Conservation (phyloP, 2,888 invertebrate species). For the Parelbella ahira region DNA sequence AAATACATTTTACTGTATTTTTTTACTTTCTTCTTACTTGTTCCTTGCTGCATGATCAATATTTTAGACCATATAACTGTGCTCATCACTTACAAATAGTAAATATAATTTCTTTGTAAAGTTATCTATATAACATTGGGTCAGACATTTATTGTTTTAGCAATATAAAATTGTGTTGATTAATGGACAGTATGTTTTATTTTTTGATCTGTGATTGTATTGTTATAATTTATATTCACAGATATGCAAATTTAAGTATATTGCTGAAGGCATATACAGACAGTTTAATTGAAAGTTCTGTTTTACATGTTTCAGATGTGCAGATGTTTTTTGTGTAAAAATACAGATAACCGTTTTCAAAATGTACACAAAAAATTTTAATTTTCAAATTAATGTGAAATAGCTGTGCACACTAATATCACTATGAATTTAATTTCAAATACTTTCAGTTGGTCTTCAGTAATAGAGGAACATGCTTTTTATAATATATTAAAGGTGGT, state of each 20-base stretch:
- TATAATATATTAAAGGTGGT: conserved; percentile 54
- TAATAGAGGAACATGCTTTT: conserved; percentile 72
- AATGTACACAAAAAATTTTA: background rate
- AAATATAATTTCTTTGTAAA: conserved; percentile 7
- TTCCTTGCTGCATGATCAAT: too few relatives aligned
- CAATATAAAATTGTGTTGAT: conserved; percentile 23
- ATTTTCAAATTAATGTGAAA: conserved; percentile 50
- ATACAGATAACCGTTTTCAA: too few relatives aligned
- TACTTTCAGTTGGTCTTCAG: conserved; percentile 64
- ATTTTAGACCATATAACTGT: conserved; percentile 9
- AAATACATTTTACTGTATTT: background rate
- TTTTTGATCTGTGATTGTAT: conserved; percentile 3
- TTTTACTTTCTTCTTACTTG: background rate
- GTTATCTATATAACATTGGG: conserved; percentile 11
- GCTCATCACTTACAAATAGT: conserved; percentile 3
- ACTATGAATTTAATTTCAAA: too few relatives aligned
- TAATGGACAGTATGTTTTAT: conserved; percentile 18
- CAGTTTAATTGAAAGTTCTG: too few relatives aligned
- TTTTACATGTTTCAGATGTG: too few relatives aligned
- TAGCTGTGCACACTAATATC: conserved; percentile 54
- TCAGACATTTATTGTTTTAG: conserved; percentile 18
- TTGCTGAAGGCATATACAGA: too few relatives aligned
- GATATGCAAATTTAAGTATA: too few relatives aligned
- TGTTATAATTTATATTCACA: too few relatives aligned
- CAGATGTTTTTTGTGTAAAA: too few relatives aligned